Evolutionary conservation across 2,888 invertebrate species (phyloP).

Genomic region (Galeopsomyia nigrocyanea): DNA sequence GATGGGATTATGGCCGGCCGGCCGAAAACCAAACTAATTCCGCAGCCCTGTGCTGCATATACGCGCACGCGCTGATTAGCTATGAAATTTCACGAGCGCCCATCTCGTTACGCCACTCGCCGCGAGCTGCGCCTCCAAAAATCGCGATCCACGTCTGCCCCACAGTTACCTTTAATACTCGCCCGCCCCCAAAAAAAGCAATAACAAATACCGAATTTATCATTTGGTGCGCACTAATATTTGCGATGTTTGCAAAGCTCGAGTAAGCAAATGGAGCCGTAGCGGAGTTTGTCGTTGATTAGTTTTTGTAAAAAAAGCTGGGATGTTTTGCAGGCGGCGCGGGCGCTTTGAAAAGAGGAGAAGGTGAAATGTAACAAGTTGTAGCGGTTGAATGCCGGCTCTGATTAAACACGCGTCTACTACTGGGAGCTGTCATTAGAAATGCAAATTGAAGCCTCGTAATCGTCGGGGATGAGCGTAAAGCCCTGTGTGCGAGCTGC

Average conservation of each 20-base stretch:
- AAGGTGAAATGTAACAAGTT: not conserved
- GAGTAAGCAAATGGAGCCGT: too few species aligned
- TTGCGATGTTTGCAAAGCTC: too few species aligned
- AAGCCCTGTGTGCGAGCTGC: not conserved
- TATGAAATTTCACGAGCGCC: conserved; percentile 57
- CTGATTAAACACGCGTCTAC: too few species aligned
- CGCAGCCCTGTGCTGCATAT: not conserved
- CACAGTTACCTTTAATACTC: too few species aligned
- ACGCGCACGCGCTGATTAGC: conserved; percentile 51
- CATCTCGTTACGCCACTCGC: not conserved
- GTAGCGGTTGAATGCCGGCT: not conserved
- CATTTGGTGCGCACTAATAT: too few species aligned
- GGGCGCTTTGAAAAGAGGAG: not conserved
- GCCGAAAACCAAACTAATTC: conserved; percentile 57
- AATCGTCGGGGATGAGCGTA: conserved; percentile 27
- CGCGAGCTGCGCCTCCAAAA: too few species aligned
- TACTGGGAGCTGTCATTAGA: conserved; percentile 10
- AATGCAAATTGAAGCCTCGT: conserved; percentile 41
- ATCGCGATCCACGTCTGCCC: too few species aligned
- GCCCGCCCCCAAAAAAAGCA: too few species aligned
- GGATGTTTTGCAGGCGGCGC: not conserved
- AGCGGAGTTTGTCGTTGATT: too few species aligned
- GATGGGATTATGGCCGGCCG: conserved; percentile 53
- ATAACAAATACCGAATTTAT: too few species aligned
- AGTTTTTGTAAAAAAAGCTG: too few species aligned